phyloP scores from a whole-genome alignment of 1,140 invertebrate species.

The Agraylea sexmaculata region DNA sequence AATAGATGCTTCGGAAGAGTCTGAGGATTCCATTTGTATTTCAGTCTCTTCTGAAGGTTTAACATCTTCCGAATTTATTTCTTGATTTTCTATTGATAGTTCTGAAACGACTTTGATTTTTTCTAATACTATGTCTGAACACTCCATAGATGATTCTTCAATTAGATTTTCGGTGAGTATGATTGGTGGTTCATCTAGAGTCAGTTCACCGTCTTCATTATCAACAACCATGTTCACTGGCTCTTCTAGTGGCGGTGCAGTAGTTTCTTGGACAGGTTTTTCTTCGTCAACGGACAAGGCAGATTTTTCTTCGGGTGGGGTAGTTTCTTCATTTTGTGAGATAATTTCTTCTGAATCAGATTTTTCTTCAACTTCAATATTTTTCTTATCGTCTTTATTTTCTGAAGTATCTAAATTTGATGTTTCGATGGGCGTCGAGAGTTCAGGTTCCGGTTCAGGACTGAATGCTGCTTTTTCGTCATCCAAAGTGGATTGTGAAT shows the following conservation, averaged over 20 bases:
- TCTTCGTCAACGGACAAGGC: neutral
- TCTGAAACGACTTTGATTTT: conserved; percentile 12
- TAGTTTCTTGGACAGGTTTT: too few species aligned
- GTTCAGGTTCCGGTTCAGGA: neutral
- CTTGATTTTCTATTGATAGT: conserved; percentile 24
- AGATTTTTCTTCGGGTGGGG: neutral
- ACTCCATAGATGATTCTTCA: neutral
- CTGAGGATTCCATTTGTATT: conserved; percentile 24
- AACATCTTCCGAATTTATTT: conserved; percentile 25
- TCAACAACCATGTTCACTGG: too few species aligned
- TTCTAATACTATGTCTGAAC: neutral
- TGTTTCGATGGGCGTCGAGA: neutral
- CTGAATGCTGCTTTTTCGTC: neutral
- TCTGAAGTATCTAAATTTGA: neutral
- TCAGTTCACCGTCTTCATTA: neutral
- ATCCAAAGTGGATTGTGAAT: neutral
- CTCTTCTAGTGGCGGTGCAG: too few species aligned
- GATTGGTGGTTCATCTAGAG: too few species aligned
- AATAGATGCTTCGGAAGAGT: conserved; percentile 24
- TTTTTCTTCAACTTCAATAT: neutral
- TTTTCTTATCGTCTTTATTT: neutral
- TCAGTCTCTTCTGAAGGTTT: conserved; percentile 10
- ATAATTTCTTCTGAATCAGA: neutral
- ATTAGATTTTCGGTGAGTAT: neutral
- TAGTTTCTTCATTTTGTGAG: neutral